Percentiles rank a stretch among this genome's conserved stretches.
Evolutionary conservation across 2,888 invertebrate genomes (phyloP).

Genomic region (Polyommatus iphigenia): DNA sequence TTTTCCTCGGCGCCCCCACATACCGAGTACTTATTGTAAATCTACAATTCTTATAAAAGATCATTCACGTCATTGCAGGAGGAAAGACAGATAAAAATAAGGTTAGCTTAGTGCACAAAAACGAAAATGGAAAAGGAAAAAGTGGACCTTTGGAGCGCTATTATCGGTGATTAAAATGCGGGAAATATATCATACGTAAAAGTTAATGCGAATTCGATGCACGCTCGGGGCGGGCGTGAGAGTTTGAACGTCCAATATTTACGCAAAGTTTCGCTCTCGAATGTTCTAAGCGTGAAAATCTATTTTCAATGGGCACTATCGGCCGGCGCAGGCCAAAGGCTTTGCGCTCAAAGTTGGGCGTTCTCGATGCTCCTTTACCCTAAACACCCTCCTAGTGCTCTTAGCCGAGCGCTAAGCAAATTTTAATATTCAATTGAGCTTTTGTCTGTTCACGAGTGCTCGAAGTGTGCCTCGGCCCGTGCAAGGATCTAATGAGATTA

Average conservation of each 20-base stretch:
- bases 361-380: slow-evolving; percentile 59
- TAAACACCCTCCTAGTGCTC: slow-evolving; percentile 62
- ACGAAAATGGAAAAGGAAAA: slow-evolving; percentile 36
- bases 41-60: slow-evolving; percentile 33
- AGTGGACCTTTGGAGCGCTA: slow-evolving; percentile 9
- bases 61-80: slow-evolving; percentile 41
- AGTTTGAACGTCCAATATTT: slow-evolving; percentile 54
- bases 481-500: slow-evolving; percentile 11
- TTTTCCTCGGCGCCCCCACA: slow-evolving; percentile 26
- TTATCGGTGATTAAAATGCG: slow-evolving; percentile 26
- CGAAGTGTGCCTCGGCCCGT: slow-evolving; percentile 39
- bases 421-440: slow-evolving; percentile 78
- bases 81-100: slow-evolving; percentile 43
- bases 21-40: slow-evolving; percentile 30
- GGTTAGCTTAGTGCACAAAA: slow-evolving; percentile 18
- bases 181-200: slow-evolving; percentile 19
- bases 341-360: slow-evolving; percentile 71
- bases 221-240: slow-evolving; percentile 21
- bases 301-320: slow-evolving; percentile 79
- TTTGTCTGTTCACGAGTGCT: slow-evolving; percentile 49
- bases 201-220: slow-evolving; percentile 26
- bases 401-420: slow-evolving; percentile 72
- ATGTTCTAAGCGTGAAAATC: slow-evolving; percentile 75
- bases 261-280: slow-evolving; percentile 65
- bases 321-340: slow-evolving; percentile 69